phyloP scores from a whole-genome alignment of 1,140 invertebrate species.

The Tyrophagus putrescentiae region DNA sequence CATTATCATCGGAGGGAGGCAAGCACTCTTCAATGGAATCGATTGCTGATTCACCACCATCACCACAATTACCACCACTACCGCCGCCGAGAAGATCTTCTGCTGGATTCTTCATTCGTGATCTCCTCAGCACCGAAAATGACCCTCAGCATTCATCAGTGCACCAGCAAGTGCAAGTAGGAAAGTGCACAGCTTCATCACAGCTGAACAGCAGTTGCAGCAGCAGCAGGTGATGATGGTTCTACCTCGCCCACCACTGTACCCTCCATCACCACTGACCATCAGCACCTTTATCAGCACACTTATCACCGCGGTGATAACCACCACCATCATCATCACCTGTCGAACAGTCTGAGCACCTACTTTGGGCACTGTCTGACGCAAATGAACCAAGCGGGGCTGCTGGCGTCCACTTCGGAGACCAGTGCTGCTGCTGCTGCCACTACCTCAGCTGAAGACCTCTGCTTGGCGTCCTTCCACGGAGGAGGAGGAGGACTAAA shows the following conservation, averaged over 20 bases:
- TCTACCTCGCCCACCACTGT: neutral
- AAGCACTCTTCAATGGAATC: no score
- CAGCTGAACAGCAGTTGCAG: neutral
- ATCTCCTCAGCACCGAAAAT: neutral
- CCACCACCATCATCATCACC: neutral
- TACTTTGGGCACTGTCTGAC: conserved; percentile 5
- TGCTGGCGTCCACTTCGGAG: no score
- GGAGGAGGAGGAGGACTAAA: neutral
- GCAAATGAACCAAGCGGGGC: neutral
- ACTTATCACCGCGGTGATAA: no score
- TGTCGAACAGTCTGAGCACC: neutral
- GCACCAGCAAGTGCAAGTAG: neutral
- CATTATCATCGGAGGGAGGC: no score
- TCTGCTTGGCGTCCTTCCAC: neutral
- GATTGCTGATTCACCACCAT: neutral
- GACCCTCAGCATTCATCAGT: no score
- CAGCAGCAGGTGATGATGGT: neutral
- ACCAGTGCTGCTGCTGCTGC: no score
- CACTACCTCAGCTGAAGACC: no score
- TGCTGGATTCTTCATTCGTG: conserved; percentile 4
- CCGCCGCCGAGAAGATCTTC: neutral
- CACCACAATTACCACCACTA: neutral
- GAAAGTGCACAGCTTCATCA: neutral
- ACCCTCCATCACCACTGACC: no score
- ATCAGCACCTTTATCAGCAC: no score